These are phyloP conservation scores for Anthopleura xanthogrammica DNA, from an alignment of 92 coral and sea anemone species.

Conservation along the genomic window DNA sequence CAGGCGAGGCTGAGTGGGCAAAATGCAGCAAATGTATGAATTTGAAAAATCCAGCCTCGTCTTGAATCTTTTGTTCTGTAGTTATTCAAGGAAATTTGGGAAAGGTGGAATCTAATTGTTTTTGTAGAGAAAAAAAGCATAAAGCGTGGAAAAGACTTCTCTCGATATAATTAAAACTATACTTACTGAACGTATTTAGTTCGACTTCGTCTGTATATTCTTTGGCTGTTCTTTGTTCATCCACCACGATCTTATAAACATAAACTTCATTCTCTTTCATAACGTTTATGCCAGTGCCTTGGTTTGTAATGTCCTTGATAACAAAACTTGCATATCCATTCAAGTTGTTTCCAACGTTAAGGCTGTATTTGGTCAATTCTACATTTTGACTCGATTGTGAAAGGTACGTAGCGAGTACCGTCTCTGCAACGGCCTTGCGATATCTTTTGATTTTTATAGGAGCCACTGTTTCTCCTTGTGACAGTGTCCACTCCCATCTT, in stretches of 20 bases:
- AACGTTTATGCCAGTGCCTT: neutral
- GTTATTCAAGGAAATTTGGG: too few relatives aligned
- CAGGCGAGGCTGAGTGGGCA: too few relatives aligned
- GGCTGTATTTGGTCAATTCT: neutral
- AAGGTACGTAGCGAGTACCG: neutral
- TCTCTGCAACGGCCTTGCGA: neutral
- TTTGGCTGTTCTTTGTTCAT: too few relatives aligned
- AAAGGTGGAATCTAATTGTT: too few relatives aligned
- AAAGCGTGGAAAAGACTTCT: neutral
- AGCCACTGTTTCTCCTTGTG: neutral
- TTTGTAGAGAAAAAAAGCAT: too few relatives aligned
- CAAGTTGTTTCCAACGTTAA: neutral
- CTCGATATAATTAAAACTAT: neutral
- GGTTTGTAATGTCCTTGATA: slow-evolving; percentile 12
- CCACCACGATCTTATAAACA: too few relatives aligned
- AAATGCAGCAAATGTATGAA: too few relatives aligned
- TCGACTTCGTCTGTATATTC: too few relatives aligned
- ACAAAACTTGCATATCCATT: slow-evolving; percentile 13
- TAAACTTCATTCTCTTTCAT: too few relatives aligned
- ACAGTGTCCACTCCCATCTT: slow-evolving; percentile 14
- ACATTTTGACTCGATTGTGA: neutral
- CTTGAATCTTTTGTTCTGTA: too few relatives aligned
- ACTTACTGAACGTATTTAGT: neutral
- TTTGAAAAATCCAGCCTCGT: too few relatives aligned
- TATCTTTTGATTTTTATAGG: neutral